Percentiles rank a stretch among this genome's conserved stretches.
These are phyloP conservation scores for Misgurnus mizolepis DNA, from an alignment of 2,113 vertebrate genomes.

Conservation along the genomic window DNA sequence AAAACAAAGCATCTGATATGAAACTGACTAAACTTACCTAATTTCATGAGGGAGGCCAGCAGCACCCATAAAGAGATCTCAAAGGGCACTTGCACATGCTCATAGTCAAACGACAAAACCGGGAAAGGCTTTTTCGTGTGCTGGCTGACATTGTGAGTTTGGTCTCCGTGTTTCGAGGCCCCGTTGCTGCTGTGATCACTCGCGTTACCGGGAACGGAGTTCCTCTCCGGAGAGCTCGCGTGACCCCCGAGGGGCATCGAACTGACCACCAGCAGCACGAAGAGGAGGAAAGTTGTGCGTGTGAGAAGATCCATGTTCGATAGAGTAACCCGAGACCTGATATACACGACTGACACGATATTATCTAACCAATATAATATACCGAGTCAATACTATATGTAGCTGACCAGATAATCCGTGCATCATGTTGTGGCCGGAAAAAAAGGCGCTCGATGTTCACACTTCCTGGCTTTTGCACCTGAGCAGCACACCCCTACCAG, in stretches of 20 bases:
- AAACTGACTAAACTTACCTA: constrained; percentile 78
- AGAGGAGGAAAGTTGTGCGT: constrained; percentile 51
- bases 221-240: constrained; percentile 58
- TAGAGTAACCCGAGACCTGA: background rate
- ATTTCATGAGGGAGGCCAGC: constrained; percentile 93
- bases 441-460: background rate
- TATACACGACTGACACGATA: background rate
- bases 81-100: constrained; percentile 79
- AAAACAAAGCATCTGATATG: no score
- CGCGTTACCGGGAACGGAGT: background rate
- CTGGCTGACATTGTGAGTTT: background rate
- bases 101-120: constrained; percentile 83
- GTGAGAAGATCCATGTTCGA: background rate
- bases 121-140: constrained; percentile 82
- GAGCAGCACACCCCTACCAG: background rate
- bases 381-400: background rate
- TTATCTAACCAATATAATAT: background rate
- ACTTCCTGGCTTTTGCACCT: constrained; percentile 9
- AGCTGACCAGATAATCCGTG: background rate
- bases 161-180: rapidly evolving
- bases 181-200: rapidly evolving
- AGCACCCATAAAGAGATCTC: constrained; percentile 93
- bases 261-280: constrained; percentile 58
- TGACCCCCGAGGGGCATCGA: constrained; percentile 53
- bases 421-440: background rate